These are phyloP conservation scores for Stenoptilia bipunctidactyla DNA, from an alignment of 2,888 invertebrate species.

Conservation along the genomic window DNA sequence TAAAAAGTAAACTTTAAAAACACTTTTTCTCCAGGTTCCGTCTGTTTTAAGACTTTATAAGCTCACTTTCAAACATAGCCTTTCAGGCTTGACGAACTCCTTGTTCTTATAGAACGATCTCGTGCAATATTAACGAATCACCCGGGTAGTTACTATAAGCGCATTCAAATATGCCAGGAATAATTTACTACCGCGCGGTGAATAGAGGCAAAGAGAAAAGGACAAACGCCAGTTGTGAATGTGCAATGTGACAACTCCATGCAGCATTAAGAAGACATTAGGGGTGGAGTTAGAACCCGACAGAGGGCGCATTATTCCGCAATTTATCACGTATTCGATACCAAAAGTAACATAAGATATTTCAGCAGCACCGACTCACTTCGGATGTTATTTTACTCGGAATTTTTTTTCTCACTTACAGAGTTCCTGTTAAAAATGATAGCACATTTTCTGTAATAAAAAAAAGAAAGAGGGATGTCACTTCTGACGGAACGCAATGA, in stretches of 20 bases:
- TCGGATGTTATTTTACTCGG: too few species aligned
- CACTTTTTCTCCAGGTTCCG: too few species aligned
- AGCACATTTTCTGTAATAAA: not conserved
- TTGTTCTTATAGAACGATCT: constrained; percentile 32
- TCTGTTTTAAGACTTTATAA: too few species aligned
- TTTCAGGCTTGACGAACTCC: constrained; percentile 39
- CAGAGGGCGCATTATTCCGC: constrained; percentile 51
- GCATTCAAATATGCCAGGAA: constrained; percentile 13
- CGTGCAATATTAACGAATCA: constrained; percentile 1
- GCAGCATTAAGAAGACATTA: constrained; percentile 67
- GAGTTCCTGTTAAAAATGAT: not conserved
- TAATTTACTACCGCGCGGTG: not conserved
- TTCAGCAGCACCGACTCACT: constrained; percentile 2
- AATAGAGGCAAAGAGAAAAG: constrained; percentile 26
- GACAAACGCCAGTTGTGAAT: constrained; percentile 40
- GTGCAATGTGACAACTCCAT: constrained; percentile 61
- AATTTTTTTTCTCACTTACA: not conserved
- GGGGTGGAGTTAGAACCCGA: constrained; percentile 36
- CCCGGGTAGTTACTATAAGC: not conserved
- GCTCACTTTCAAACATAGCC: not conserved
- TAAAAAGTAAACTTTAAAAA: too few species aligned
- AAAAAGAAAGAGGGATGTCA: constrained; percentile 23
- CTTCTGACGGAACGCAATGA: constrained; percentile 36
- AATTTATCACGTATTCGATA: constrained; percentile 51
- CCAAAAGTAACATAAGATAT: constrained; percentile 25